A percentile compares a stretch with the other conserved stretches of the same genome.
These are phyloP conservation scores for Anthonomus grandis DNA, from an alignment of 1,140 invertebrate genomes.

Conservation along the genomic window DNA sequence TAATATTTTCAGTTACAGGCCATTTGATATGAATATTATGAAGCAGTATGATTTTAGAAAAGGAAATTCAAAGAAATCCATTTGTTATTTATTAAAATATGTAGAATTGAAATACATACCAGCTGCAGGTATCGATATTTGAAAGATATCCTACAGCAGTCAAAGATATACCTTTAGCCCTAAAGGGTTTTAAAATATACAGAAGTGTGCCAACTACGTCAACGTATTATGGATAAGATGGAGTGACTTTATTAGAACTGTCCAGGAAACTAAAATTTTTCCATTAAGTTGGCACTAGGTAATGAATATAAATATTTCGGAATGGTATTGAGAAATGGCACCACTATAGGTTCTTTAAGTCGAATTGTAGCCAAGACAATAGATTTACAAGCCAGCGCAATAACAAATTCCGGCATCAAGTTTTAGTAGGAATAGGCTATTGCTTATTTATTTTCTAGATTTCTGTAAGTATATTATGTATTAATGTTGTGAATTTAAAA, in stretches of 20 bases:
- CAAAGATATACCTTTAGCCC: not conserved
- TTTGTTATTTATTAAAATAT: slow-evolving; percentile 2
- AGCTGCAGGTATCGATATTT: slow-evolving; percentile 22
- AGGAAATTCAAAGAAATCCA: not conserved
- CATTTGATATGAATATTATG: slow-evolving; percentile 7
- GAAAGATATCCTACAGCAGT: slow-evolving; percentile 14
- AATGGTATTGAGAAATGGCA: not conserved
- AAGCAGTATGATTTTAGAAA: not conserved
- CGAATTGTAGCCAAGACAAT: not conserved
- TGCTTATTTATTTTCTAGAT: no score
- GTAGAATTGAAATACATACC: slow-evolving; percentile 5
- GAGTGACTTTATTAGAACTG: slow-evolving; percentile 10
- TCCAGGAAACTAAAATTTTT: slow-evolving; percentile 14
- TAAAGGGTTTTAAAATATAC: slow-evolving; percentile 9
- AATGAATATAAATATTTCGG: slow-evolving; percentile 3
- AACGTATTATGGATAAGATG: slow-evolving; percentile 18
- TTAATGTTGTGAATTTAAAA: no score
- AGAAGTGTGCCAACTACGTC: not conserved
- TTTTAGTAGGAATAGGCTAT: no score
- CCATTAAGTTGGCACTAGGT: not conserved
- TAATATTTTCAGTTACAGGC: slow-evolving; percentile 12
- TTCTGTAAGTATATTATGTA: no score
- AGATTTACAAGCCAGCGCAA: slow-evolving; percentile 18
- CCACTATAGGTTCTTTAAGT: slow-evolving; percentile 1
- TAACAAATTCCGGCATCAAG: no score